phyloP scores from a whole-genome alignment of 2,797 vertebrate species.

The Trematomus bernacchii region DNA sequence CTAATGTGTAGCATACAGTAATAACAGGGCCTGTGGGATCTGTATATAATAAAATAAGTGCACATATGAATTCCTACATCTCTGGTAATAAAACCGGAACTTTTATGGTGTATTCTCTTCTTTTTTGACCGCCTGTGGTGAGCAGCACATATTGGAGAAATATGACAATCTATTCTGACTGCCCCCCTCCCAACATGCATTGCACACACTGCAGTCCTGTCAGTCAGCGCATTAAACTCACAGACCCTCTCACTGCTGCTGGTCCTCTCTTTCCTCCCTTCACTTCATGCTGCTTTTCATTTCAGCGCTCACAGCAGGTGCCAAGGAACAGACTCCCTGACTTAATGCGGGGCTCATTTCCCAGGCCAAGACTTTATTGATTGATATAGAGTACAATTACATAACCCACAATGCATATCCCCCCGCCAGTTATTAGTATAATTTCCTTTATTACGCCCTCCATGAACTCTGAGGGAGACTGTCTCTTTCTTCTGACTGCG shows the following conservation, averaged over 20 bases:
- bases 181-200: conserved; percentile 6
- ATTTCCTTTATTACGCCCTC: conserved; percentile 72
- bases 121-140: background rate
- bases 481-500: conserved; percentile 26
- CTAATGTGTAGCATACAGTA: conserved; percentile 44
- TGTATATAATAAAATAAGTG: conserved; percentile 38
- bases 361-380: conserved; percentile 77
- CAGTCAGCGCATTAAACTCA: conserved; percentile 35
- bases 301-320: conserved; percentile 65
- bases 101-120: conserved; percentile 20
- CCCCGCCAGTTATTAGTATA: conserved; percentile 67
- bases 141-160: conserved; percentile 4
- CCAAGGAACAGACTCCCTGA: conserved; percentile 47
- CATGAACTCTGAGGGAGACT: conserved; percentile 59
- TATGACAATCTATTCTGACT: background rate
- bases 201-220: conserved; percentile 30
- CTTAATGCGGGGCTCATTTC: conserved; percentile 70
- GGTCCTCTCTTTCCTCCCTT: background rate
- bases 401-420: conserved; percentile 68
- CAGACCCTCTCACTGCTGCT: conserved; percentile 22
- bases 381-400: conserved; percentile 76
- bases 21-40: conserved; percentile 16
- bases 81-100: background rate
- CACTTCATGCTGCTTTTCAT: conserved; percentile 69
- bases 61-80: background rate